A percentile compares a stretch with the other conserved stretches of the same genome.
These are phyloP conservation scores for Pyrgilauda ruficollis DNA, from an alignment of 2,113 vertebrate species.

Conservation along the genomic window DNA sequence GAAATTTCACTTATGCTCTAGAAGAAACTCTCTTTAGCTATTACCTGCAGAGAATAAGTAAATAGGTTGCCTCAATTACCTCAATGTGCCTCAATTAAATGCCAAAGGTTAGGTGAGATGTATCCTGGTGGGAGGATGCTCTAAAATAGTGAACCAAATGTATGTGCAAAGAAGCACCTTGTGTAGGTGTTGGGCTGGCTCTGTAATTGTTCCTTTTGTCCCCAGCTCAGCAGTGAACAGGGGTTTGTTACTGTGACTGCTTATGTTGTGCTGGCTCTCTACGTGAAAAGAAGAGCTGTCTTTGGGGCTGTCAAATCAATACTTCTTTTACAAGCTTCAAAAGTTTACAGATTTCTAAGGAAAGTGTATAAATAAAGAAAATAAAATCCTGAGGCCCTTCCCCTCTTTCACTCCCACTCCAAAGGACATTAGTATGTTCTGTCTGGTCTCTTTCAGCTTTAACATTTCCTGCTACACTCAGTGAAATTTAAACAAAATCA, in stretches of 20 bases:
- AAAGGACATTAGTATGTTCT: neutral
- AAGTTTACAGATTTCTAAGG: neutral
- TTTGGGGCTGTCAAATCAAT: neutral
- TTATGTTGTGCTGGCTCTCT: neutral
- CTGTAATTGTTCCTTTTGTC: neutral
- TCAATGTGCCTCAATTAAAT: neutral
- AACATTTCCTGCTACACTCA: constrained; percentile 55
- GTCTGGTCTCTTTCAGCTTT: constrained; percentile 48
- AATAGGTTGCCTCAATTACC: neutral
- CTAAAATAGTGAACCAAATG: neutral
- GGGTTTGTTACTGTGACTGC: neutral
- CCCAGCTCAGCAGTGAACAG: neutral
- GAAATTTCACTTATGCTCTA: neutral
- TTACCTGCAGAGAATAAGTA: neutral
- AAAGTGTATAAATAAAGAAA: neutral
- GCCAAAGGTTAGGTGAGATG: neutral
- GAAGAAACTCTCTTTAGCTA: neutral
- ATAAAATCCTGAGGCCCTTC: neutral
- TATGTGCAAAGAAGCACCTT: neutral
- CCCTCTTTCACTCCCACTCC: neutral
- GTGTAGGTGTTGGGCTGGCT: neutral
- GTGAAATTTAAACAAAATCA: constrained; percentile 64
- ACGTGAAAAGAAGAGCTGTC: neutral
- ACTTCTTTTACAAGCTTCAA: neutral
- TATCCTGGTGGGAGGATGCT: neutral